Percentiles rank a stretch among this genome's conserved stretches.
Conservation (phyloP, 2,113 vertebrate genomes). For the Sturnus vulgaris region DNA sequence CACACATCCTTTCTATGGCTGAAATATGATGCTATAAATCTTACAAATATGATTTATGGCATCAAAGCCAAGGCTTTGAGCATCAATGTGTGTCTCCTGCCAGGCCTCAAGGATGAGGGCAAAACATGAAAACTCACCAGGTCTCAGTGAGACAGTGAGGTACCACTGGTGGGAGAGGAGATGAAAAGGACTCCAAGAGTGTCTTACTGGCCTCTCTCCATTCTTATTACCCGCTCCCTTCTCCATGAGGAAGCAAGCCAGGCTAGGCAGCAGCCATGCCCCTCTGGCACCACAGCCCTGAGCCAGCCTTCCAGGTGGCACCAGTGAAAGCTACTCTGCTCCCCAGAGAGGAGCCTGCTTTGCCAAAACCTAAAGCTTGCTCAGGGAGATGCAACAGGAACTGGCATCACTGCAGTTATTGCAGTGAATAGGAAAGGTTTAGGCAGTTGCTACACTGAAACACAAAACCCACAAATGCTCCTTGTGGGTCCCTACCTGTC, state of each 20-base stretch:
- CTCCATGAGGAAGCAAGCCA: neutral
- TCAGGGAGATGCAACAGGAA: neutral
- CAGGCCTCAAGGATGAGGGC: neutral
- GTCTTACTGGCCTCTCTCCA: neutral
- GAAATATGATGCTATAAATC: neutral
- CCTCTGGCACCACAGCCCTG: neutral
- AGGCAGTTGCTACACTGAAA: neutral
- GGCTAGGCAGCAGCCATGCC: neutral
- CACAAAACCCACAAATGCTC: neutral
- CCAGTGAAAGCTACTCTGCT: neutral
- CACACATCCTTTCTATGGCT: accelerated
- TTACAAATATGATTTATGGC: neutral
- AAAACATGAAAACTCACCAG: neutral
- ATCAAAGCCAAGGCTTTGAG: neutral
- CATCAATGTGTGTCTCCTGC: accelerated
- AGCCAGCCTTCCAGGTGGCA: neutral
- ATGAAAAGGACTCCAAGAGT: neutral
- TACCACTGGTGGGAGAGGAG: neutral
- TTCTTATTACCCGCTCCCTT: neutral
- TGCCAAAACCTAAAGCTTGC: neutral
- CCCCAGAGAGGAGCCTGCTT: neutral
- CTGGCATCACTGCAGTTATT: neutral
- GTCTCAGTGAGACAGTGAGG: neutral
- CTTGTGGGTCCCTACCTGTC: neutral
- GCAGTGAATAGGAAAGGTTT: neutral